Percentiles rank a stretch among this genome's conserved stretches.
phyloP scores from a whole-genome alignment of 2,797 vertebrate species.

The Ctenochaetus hawaiiensis region DNA sequence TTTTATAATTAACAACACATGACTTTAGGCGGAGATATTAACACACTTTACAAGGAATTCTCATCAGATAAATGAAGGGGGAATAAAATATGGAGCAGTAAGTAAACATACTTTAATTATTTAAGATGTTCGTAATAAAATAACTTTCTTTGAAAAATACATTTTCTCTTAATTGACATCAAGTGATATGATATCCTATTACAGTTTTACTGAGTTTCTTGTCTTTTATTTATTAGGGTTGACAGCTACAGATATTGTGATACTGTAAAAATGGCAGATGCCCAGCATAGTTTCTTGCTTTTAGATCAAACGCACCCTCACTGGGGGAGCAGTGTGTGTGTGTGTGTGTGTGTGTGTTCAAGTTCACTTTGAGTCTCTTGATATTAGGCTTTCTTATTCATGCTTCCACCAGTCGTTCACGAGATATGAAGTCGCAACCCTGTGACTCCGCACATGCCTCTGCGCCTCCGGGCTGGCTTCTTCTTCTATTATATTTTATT shows the following conservation, averaged over 20 bases:
- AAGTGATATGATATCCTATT: not conserved
- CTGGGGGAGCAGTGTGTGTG: not conserved
- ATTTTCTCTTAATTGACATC: not conserved
- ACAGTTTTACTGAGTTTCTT: not conserved
- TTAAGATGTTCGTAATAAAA: not conserved
- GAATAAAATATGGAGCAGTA: not conserved
- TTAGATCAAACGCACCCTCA: slow-evolving; percentile 35
- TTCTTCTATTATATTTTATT: slow-evolving; percentile 79
- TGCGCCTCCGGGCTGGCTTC: slow-evolving; percentile 40
- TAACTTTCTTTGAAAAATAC: slow-evolving; percentile 7
- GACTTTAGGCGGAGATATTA: not conserved
- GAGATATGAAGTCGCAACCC: slow-evolving; percentile 55
- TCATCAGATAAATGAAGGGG: not conserved
- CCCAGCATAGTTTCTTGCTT: not conserved
- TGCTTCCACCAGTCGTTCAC: slow-evolving; percentile 26
- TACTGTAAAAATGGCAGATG: not conserved
- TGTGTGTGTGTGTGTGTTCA: slow-evolving; percentile 26
- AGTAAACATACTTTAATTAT: not conserved
- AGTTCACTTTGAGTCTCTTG: slow-evolving; percentile 33
- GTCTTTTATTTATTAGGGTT: not conserved
- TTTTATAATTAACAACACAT: slow-evolving; percentile 22
- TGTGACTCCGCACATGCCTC: slow-evolving; percentile 32
- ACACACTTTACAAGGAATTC: not conserved
- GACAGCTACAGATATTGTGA: not conserved
- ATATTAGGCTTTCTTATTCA: slow-evolving; percentile 13